A percentile compares a stretch with the other conserved stretches of the same genome.
Evolutionary conservation across 2,113 vertebrate species (phyloP).

Genomic region (Eudyptes chrysolophus): DNA sequence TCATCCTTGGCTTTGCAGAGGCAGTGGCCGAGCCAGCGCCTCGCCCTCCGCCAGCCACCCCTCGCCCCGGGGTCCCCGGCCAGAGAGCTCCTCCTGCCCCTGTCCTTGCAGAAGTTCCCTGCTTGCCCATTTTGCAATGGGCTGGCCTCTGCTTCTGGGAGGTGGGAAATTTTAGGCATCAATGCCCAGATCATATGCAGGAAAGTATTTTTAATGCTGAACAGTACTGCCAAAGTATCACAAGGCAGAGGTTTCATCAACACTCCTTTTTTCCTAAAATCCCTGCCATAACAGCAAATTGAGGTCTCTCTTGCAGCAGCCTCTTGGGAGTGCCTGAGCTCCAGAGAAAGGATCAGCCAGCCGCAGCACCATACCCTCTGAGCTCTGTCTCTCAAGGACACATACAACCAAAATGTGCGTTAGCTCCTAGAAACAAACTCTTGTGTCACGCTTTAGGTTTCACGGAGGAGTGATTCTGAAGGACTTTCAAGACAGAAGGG

Average conservation of each 20-base stretch:
- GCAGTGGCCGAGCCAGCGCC: rapidly evolving
- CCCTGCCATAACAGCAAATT: not conserved
- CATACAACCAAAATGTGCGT: rapidly evolving
- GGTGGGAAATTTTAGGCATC: not conserved
- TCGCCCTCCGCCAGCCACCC: not conserved
- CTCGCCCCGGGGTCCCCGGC: rapidly evolving
- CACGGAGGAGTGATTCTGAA: not conserved
- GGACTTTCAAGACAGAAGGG: not conserved
- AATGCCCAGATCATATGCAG: not conserved
- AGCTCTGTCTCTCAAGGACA: not conserved
- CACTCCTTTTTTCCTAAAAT: not conserved
- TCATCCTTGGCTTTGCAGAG: not conserved
- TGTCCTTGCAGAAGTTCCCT: not conserved
- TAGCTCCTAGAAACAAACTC: not conserved
- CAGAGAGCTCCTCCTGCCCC: not conserved
- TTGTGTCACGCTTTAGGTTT: not conserved
- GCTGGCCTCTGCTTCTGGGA: not conserved
- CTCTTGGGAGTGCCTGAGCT: not conserved
- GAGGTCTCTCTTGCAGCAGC: not conserved
- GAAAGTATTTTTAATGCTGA: not conserved
- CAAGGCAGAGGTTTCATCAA: not conserved
- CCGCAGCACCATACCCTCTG: rapidly evolving
- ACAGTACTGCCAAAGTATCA: not conserved
- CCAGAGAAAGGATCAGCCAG: not conserved
- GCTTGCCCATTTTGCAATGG: rapidly evolving